Base-by-base conservation (phyloP, 2,888 invertebrate species). In the Colostygia pectinataria region DNA sequence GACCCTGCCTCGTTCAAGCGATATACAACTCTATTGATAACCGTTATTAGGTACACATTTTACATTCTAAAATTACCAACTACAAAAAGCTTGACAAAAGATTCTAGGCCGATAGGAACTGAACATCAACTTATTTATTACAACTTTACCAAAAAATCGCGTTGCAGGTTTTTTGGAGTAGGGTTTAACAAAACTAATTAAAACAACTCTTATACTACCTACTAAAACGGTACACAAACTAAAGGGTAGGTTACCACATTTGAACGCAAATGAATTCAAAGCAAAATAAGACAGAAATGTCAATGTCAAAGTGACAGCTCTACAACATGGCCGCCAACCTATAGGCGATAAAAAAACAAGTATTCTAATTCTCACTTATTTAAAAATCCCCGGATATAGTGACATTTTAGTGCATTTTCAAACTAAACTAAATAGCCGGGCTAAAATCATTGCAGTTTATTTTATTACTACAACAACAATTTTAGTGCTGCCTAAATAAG, bases 1-100 rank as follows among this genome's bases (percentile, higher is more conserved):
- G 84, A 89, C 89, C 89, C 89, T 90, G 89, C 88, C 80, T 88
- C 83, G 84, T 87, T 86, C 79, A 88, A 88, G 88, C 87, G 76
- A 85, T 86, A 83, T 68, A 63, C 69, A 78, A 71, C 46, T 39
- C 77, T 83, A 83, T 77, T 74, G 42, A 52, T 42, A 46, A 52
- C 45, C 29, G 25, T 43, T 42, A 46, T 42, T 25, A 42, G 18
- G 37, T 42, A 52, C 38, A 52, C 74, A 73, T 48, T 25, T 42
- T 61, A 39, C 73, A 76, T 41, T 59, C 80, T 86, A 85, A 74
- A 74, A 71, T 20, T 40, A 60, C 14, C 13, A 23, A 10, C 69
- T 72, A 71, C 63, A 63, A 84, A 63, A 85, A 85, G 84, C 84
- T 68, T 80, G 77, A 82, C 76, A 74, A 80, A 83, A 81, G 72